Evolutionary conservation across 2,113 vertebrate genomes (phyloP).

Genomic region (Hippocampus mohnikei): DNA sequence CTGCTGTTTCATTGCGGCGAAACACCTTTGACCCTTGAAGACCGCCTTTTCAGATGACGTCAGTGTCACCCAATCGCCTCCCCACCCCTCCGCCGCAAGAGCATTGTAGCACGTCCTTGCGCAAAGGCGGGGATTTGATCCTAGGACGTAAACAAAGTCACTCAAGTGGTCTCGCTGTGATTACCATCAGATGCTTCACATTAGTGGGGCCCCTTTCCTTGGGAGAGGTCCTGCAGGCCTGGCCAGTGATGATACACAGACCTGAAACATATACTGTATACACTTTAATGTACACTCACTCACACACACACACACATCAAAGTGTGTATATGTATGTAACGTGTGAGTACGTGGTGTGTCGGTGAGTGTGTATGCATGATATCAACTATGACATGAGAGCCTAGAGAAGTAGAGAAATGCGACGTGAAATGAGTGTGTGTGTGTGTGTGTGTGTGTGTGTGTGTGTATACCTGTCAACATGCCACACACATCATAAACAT

Average conservation of each 20-base stretch:
- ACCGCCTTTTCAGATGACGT: background rate
- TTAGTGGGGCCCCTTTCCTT: background rate
- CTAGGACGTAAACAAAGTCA: background rate
- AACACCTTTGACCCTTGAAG: background rate
- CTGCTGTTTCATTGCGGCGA: background rate
- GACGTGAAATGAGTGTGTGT: no score
- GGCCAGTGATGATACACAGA: slow-evolving; percentile 30
- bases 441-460: no score
- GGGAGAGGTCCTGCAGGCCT: background rate
- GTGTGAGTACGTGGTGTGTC: no score
- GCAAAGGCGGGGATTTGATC: background rate
- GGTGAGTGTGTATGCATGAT: no score
- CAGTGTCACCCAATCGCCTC: background rate
- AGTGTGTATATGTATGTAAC: background rate
- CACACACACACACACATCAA: background rate
- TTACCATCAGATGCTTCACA: slow-evolving; percentile 35
- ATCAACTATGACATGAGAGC: no score
- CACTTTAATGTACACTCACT: background rate
- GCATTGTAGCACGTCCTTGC: background rate
- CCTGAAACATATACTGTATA: background rate
- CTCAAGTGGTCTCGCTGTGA: slow-evolving; percentile 22
- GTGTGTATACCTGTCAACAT: no score
- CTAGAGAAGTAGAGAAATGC: no score
- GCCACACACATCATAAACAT: no score
- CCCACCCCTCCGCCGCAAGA: background rate